These are phyloP conservation scores for Epinephelus coioides DNA, from an alignment of 2,797 vertebrate genomes.

Conservation along the genomic window DNA sequence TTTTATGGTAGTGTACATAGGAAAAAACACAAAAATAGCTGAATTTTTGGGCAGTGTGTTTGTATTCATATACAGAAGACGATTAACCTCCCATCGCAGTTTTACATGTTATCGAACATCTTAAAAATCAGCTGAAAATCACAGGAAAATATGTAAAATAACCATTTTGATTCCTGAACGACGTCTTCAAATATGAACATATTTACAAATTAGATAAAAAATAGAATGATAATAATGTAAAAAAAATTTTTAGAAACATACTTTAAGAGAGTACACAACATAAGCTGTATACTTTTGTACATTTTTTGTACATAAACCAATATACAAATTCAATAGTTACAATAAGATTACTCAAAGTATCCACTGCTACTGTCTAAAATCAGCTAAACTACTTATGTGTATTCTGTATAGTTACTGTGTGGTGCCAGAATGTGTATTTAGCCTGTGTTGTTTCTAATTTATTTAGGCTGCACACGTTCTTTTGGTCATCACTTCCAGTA, in stretches of 20 bases:
- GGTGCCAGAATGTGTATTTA: neutral
- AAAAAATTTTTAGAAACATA: neutral
- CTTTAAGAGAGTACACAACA: neutral
- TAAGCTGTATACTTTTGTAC: neutral
- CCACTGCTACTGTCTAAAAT: neutral
- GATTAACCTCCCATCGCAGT: neutral
- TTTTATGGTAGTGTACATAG: neutral
- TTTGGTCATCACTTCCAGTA: too few species aligned
- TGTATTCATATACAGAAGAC: neutral
- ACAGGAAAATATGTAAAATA: neutral
- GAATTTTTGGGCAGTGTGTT: neutral
- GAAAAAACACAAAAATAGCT: neutral
- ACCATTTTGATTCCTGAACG: neutral
- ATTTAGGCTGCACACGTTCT: too few species aligned
- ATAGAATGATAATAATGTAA: neutral
- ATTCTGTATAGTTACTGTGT: neutral
- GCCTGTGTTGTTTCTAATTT: too few species aligned
- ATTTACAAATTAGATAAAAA: neutral
- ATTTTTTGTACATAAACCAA: neutral
- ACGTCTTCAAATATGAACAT: neutral
- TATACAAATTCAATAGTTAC: conserved; percentile 4
- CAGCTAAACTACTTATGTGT: neutral
- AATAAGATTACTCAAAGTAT: neutral
- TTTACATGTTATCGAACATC: neutral
- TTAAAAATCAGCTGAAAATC: neutral